phyloP scores from a whole-genome alignment of 1,140 invertebrate genomes.

The Drosophila santomea region DNA sequence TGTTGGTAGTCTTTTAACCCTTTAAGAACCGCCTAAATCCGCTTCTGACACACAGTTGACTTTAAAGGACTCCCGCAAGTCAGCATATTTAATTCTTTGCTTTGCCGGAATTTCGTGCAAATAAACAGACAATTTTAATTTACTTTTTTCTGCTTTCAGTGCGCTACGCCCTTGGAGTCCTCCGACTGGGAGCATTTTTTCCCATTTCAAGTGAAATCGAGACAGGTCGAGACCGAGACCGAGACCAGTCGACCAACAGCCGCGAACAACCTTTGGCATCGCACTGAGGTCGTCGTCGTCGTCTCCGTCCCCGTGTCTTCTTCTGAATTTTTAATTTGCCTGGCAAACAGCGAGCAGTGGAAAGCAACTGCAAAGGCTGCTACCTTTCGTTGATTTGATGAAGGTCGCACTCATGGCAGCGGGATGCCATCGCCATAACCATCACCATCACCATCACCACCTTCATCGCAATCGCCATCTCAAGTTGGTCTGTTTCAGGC shows the following conservation, averaged over 20 bases:
- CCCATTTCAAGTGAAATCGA: slow-evolving; percentile 76
- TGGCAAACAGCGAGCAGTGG: slow-evolving; percentile 60
- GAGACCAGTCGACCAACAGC: slow-evolving; percentile 49
- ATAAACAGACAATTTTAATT: slow-evolving; percentile 83
- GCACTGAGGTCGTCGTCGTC: slow-evolving; percentile 41
- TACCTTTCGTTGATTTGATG: slow-evolving; percentile 59
- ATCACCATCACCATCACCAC: slow-evolving; percentile 6
- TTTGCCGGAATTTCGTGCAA: slow-evolving; percentile 62
- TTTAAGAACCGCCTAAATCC: slow-evolving; percentile 1
- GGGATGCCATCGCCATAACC: slow-evolving; percentile 31
- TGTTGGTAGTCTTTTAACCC: not conserved
- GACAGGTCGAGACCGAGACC: slow-evolving; percentile 79
- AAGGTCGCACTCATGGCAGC: slow-evolving; percentile 52
- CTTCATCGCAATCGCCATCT: slow-evolving; percentile 14
- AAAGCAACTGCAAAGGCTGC: slow-evolving; percentile 23
- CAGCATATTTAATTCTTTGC: slow-evolving; percentile 56
- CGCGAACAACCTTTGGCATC: slow-evolving; percentile 42
- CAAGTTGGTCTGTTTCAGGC: slow-evolving; percentile 43
- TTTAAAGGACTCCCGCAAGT: slow-evolving; percentile 57
- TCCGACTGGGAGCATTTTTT: slow-evolving; percentile 48
- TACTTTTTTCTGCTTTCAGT: slow-evolving; percentile 65
- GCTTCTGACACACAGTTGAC: slow-evolving; percentile 17
- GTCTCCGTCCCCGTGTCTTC: slow-evolving; percentile 51
- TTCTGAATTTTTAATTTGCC: slow-evolving; percentile 80
- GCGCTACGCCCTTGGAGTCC: slow-evolving; percentile 29